These are phyloP conservation scores for Dryococelus australis DNA, from an alignment of 2,888 invertebrate genomes.

Conservation along the genomic window DNA sequence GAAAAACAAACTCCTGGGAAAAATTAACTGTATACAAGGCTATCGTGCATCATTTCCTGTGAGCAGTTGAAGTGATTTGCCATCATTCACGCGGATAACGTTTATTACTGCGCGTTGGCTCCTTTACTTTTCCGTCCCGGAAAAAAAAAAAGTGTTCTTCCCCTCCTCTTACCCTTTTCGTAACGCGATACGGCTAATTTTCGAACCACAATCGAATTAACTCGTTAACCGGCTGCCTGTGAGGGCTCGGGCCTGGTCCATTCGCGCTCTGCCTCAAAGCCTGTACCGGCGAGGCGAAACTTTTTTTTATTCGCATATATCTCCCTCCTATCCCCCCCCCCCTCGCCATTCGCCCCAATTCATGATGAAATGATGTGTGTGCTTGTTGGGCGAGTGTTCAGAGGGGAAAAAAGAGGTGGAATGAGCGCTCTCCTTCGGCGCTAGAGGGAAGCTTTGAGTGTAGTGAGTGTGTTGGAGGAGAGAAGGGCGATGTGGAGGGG, in stretches of 20 bases:
- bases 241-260: background rate
- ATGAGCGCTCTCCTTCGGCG: background rate
- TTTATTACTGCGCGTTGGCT: background rate
- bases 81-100: background rate
- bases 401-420: background rate
- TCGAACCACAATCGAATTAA: background rate
- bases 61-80: no score
- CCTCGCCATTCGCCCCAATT: background rate
- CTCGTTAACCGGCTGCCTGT: background rate
- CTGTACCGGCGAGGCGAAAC: background rate
- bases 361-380: background rate
- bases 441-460: background rate
- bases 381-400: background rate
- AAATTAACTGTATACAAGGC: no score
- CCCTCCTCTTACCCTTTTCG: background rate
- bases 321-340: background rate
- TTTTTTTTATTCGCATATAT: background rate
- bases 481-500: background rate
- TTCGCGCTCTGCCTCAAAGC: background rate
- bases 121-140: background rate
- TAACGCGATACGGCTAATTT: conserved; percentile 9
- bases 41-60: no score
- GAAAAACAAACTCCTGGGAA: no score
- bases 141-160: background rate
- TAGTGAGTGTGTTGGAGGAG: background rate